Evolutionary conservation across 2,113 vertebrate genomes (phyloP), one percentile per base, ranked within the genome.

Genomic region (Caranx melampygus): DNA sequence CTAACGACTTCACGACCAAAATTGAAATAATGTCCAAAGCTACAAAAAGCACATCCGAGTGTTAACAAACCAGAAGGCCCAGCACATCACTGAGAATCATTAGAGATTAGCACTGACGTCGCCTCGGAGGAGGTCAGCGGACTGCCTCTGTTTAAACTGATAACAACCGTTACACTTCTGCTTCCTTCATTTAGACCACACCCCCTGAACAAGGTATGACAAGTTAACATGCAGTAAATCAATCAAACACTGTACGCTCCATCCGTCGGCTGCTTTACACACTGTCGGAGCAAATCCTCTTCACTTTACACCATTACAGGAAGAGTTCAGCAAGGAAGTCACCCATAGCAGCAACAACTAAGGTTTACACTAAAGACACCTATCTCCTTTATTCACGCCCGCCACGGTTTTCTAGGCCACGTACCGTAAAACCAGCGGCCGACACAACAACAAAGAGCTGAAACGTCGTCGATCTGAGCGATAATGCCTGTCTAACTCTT

Each of bases 151-250:
- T 47, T 47, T 47, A 73, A 63, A 60, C 5, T 4, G 34, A 75
- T 55, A 42, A 81, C 35, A 47, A 73, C 52, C n/a, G 11, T 52
- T 20, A 5, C n/a, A 35, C 37, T 67, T 63, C 0, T 13, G 44
- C 81, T 78, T 78, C 51, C 20, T 66, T 61, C 54, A 71, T 81
- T 82, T 69, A 70, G 67, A 81, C 87, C 87, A 88, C 81, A 86
- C 75, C 76, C 84, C 45, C 68, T 61, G 44, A 58, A 87, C 49
- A 83, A 79, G 81, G 13, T 52, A 72, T 72, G 42, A 73, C 72
- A 58, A 44, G 80, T 83, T 54, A 76, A 87, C 89, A 90, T 92
- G 92, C 87, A 79, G 51, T 72, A 83, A 81, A 81, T 77, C 64
- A 90, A 87, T 77, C 64, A 90, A 87, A 84, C 34, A 37, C 31